Base-by-base conservation (phyloP, 2,888 invertebrate species). In the Chymomyza amoena region DNA sequence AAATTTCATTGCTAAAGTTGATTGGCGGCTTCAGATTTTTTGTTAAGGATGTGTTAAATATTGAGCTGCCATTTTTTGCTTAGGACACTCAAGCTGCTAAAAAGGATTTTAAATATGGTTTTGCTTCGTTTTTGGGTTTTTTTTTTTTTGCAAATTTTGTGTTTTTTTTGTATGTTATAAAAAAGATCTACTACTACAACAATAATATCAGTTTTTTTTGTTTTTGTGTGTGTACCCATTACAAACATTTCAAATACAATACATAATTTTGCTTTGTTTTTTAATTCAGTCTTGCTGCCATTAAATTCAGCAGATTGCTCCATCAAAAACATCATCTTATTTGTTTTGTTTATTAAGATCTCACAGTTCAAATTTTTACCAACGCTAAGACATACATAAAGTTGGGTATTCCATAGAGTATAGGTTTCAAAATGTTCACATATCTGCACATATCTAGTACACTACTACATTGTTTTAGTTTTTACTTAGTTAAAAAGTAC, bases 171-270 rank as follows among this genome's bases (percentile, higher is more conserved):
- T 73, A 66, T 70, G 61, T 68, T 63, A 73, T 86, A 86, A 76
- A 87, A 84, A 84, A 75, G 81, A 77, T 60, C 81, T 84, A 86
- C 84, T 45, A 45, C 39, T 81, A 84, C 87, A 88, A 87, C 86
- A 83, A 80, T 87, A 79, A 85, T 89, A 86, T 89, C 80, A 78
- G 75, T 82, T 82, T 84, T 76, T 79, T 70, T 72, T 66, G 81
- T 84, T 76, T 79, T 70, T 72, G 64, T 72, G 68, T 70, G 78
- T 88, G 85, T 84, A 84, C 78, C 78, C 88, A 81, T 73, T 77
- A 81, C 80, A 83, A 81, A 81, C 75, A 56, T 54, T 20, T 54
- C 80, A 71, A 64, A 79, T 88, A 75, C 88, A 85, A 74, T 63
- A 56, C 20, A 54, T 10, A 54, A 25, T 56, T 36, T 39, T 25